Conservation (phyloP, 1,140 invertebrate species). For the Drosophila baimaii region DNA sequence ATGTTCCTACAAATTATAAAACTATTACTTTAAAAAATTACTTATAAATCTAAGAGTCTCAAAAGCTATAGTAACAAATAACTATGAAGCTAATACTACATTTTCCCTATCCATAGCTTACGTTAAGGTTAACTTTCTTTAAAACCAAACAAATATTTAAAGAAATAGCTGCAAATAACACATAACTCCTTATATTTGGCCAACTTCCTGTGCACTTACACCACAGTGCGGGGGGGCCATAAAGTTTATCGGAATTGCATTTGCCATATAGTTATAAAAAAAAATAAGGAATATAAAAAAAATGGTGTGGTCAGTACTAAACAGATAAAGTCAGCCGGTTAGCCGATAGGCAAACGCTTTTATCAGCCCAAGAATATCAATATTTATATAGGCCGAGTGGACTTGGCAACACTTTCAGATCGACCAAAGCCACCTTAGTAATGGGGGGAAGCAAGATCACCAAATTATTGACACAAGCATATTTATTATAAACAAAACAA, state of each 20-base stretch:
- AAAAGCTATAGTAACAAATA: no score
- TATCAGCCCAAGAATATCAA: slow-evolving; percentile 53
- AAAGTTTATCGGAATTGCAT: slow-evolving; percentile 49
- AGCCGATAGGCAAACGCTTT: slow-evolving; percentile 38
- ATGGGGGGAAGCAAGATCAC: not conserved
- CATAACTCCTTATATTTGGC: not conserved
- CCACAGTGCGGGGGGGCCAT: slow-evolving; percentile 25
- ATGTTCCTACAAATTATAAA: no score
- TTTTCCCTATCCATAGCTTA: no score
- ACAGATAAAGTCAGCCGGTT: slow-evolving; percentile 28
- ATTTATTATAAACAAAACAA: slow-evolving; percentile 3
- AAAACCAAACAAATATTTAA: not conserved
- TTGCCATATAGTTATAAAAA: slow-evolving; percentile 29
- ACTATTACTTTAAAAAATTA: no score
- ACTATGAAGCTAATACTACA: no score
- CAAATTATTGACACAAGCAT: not conserved
- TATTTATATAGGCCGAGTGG: slow-evolving; percentile 35
- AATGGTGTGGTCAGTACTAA: slow-evolving; percentile 23
- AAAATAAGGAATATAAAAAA: slow-evolving; percentile 1
- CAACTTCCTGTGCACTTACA: not conserved
- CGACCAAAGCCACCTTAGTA: no score
- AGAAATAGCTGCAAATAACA: not conserved
- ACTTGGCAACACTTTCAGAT: slow-evolving; percentile 42
- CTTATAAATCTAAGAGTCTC: no score
- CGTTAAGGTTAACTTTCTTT: no score